phyloP scores from a whole-genome alignment of 2,797 vertebrate species.

The Strix occidentalis region DNA sequence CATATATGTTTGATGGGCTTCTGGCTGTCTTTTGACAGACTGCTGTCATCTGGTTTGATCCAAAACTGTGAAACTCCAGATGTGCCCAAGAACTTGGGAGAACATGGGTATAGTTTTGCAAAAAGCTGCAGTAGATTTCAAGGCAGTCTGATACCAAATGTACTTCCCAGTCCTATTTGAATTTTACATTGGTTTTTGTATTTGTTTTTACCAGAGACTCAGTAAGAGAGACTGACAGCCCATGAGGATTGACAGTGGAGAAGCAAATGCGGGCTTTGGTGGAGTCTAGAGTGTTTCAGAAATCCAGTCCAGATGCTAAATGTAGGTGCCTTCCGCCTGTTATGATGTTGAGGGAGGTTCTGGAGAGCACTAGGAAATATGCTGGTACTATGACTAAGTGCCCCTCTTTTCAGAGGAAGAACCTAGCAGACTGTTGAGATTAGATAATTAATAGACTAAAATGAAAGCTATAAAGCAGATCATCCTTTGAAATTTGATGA shows the following conservation, averaged over 20 bases:
- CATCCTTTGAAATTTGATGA: background rate
- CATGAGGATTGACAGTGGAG: background rate
- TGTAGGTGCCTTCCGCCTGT: background rate
- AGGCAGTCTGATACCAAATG: conserved; percentile 43
- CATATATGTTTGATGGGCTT: conserved; percentile 58
- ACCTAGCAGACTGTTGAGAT: background rate
- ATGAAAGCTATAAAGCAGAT: background rate
- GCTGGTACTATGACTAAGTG: background rate
- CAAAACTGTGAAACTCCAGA: conserved; percentile 67
- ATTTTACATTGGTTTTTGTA: conserved; percentile 7
- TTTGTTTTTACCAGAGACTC: background rate
- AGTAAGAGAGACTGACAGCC: background rate
- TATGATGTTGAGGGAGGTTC: background rate
- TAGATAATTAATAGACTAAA: background rate
- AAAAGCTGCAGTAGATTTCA: conserved; percentile 31
- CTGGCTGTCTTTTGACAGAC: conserved; percentile 66
- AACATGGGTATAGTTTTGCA: background rate
- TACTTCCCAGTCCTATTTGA: conserved; percentile 4
- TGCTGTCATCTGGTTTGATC: conserved; percentile 66
- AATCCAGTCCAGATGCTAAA: background rate
- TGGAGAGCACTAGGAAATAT: background rate
- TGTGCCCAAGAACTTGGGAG: conserved; percentile 62
- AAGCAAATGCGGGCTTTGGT: background rate
- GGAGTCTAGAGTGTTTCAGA: background rate
- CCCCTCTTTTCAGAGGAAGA: background rate